Evolutionary conservation across 92 coral and sea anemone genomes (phyloP).

Genomic region (Epizoanthus rinbou): DNA sequence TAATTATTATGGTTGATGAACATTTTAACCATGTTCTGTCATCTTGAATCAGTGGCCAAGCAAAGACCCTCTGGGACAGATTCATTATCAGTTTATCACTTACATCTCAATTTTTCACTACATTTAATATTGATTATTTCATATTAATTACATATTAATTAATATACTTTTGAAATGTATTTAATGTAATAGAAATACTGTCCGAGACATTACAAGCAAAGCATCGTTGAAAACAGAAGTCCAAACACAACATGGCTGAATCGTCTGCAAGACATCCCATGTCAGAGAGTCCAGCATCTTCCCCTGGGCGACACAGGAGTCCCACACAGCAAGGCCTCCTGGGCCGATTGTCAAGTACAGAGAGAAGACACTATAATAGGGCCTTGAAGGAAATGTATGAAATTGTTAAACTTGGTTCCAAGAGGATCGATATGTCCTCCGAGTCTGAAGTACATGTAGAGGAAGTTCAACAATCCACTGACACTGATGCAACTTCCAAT

Average conservation of each 20-base stretch:
- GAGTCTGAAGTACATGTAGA: constrained; percentile 37
- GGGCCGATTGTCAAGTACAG: constrained; percentile 73
- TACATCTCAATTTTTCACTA: no score
- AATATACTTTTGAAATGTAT: background rate
- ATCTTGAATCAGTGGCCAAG: no score
- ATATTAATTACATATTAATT: no score
- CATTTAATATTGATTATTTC: no score
- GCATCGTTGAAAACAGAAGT: background rate
- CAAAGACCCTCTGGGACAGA: no score
- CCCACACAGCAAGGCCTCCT: constrained; percentile 1
- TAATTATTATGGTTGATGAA: no score
- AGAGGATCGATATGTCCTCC: constrained; percentile 65
- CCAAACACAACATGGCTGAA: background rate
- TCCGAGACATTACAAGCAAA: background rate
- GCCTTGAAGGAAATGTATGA: constrained; percentile 95
- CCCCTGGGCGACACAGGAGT: constrained; percentile 35
- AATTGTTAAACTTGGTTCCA: constrained; percentile 82
- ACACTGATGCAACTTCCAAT: constrained; percentile 59
- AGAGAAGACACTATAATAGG: constrained; percentile 86
- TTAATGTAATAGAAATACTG: background rate
- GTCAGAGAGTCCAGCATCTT: constrained; percentile 26
- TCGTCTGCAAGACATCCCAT: background rate
- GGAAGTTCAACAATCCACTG: constrained; percentile 50
- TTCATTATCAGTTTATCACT: no score
- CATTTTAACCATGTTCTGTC: no score